Evolutionary conservation across 2,888 invertebrate genomes (phyloP).

Genomic region (Drymonia ruficornis): DNA sequence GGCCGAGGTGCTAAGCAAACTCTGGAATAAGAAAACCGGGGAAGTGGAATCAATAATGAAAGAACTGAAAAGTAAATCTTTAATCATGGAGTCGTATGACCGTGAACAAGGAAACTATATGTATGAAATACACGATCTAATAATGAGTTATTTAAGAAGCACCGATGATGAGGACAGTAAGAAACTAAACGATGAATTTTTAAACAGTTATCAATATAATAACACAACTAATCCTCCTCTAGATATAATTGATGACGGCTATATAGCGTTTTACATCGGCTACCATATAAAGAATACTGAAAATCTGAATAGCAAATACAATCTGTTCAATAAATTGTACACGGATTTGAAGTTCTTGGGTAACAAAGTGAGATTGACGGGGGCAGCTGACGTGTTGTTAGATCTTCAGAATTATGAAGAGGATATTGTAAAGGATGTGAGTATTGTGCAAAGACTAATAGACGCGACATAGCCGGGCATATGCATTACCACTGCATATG

Average conservation of each 20-base stretch:
- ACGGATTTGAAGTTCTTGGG: slow-evolving; percentile 89
- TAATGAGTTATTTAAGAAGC: slow-evolving; percentile 86
- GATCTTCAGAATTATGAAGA: slow-evolving; percentile 87
- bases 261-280: slow-evolving; percentile 89
- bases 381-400: slow-evolving; percentile 87
- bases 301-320: slow-evolving; percentile 66
- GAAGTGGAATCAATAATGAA: slow-evolving; percentile 87
- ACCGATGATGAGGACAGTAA: slow-evolving; percentile 67
- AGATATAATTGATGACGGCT: slow-evolving; percentile 88
- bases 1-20: slow-evolving; percentile 77
- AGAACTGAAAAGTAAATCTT: slow-evolving; percentile 87
- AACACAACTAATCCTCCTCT: slow-evolving; percentile 78
- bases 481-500: too few relatives aligned
- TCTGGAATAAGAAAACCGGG: slow-evolving; percentile 64
- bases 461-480: too few relatives aligned
- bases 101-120: slow-evolving; percentile 84
- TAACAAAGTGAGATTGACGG: slow-evolving; percentile 87
- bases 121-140: slow-evolving; percentile 89
- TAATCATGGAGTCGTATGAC: slow-evolving; percentile 87
- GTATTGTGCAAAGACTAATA: too few relatives aligned
- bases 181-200: slow-evolving; percentile 83
- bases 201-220: slow-evolving; percentile 83
- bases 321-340: slow-evolving; percentile 85
- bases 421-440: slow-evolving; percentile 82
- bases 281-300: slow-evolving; percentile 87